phyloP scores from a whole-genome alignment of 2,797 vertebrate species.

The Apogon talboti region DNA sequence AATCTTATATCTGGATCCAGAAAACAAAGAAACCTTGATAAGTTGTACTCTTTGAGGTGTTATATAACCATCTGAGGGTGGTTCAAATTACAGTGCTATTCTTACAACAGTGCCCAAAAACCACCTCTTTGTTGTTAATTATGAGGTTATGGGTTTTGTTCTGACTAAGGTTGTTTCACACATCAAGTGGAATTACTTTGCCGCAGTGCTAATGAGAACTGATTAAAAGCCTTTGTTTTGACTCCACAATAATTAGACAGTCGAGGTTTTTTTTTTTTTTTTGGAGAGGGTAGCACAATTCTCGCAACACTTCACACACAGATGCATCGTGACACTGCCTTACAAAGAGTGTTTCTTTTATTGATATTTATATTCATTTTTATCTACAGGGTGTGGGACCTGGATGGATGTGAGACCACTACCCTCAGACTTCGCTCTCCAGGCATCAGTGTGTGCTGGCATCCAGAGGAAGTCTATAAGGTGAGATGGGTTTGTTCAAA shows the following conservation, averaged over 20 bases:
- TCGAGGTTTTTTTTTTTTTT: background rate
- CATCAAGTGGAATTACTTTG: constrained; percentile 38
- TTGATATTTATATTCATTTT: constrained; percentile 9
- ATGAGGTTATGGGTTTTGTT: constrained; percentile 39
- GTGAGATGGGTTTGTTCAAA: constrained; percentile 71
- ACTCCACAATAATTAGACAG: constrained; percentile 8
- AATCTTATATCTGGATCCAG: constrained; percentile 10
- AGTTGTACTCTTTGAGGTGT: constrained; percentile 31
- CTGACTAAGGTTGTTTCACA: constrained; percentile 38
- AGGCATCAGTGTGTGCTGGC: constrained; percentile 97
- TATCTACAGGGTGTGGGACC: constrained; percentile 91
- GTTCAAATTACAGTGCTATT: constrained; percentile 40
- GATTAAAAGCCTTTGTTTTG: constrained; percentile 36
- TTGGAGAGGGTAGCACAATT: background rate
- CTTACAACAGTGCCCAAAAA: constrained; percentile 39
- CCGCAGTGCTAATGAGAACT: constrained; percentile 40
- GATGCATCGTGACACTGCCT: background rate
- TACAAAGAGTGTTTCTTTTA: background rate
- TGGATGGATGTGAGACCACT: constrained; percentile 90
- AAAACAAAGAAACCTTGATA: constrained; percentile 23
- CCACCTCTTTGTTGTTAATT: constrained; percentile 57
- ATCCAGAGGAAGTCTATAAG: constrained; percentile 94
- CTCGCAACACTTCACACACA: constrained; percentile 6
- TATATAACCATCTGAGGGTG: constrained; percentile 32
- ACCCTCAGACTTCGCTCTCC: constrained; percentile 92